phyloP scores from a whole-genome alignment of 2,113 vertebrate genomes.

The Hemiscyllium ocellatum region DNA sequence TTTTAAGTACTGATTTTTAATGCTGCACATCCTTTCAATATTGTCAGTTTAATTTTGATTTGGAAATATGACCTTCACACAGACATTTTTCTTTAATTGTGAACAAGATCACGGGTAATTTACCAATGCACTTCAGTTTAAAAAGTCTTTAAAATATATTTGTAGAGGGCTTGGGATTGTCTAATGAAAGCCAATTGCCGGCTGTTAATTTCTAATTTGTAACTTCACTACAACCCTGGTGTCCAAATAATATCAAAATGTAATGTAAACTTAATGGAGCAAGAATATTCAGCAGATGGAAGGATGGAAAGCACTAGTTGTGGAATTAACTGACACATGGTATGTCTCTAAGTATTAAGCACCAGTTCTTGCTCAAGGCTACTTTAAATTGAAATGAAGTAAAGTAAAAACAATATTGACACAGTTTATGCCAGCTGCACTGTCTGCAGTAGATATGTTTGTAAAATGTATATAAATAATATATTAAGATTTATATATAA shows the following conservation, averaged over 20 bases:
- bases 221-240: background rate
- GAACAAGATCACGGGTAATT: background rate
- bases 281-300: constrained; percentile 26
- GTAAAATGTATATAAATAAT: too few relatives aligned
- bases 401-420: constrained; percentile 5
- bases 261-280: constrained; percentile 19
- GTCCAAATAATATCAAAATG: background rate
- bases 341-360: background rate
- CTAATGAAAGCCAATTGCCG: background rate
- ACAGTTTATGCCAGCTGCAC: background rate
- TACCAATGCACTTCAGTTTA: background rate
- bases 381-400: background rate
- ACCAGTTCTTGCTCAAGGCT: background rate
- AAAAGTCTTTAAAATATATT: background rate
- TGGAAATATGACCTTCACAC: background rate
- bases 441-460: background rate
- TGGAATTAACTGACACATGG: constrained; percentile 28
- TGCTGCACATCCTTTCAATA: background rate
- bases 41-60: background rate
- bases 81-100: too few relatives aligned
- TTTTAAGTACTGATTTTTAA: background rate
- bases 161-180: background rate
- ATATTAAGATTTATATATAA: too few relatives aligned
- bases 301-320: background rate
- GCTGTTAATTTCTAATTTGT: background rate